Evolutionary conservation across 2,888 invertebrate species (phyloP).

Genomic region (Tinea semifulvella): DNA sequence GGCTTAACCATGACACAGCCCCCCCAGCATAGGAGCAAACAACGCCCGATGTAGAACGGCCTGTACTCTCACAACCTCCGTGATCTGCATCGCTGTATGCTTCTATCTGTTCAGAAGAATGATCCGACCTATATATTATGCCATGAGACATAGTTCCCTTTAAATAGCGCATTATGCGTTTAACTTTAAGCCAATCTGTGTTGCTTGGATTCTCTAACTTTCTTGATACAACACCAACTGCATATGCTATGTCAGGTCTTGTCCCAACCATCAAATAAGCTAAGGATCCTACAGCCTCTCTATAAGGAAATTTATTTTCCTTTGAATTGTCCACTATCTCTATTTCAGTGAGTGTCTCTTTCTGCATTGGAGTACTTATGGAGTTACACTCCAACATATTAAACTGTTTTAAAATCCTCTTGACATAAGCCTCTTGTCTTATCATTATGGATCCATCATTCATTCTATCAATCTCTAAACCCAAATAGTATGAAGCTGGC

Average conservation of each 20-base stretch:
- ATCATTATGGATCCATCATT: constrained; percentile 1
- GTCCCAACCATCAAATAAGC: constrained; percentile 14
- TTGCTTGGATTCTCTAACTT: constrained; percentile 12
- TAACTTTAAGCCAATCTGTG: constrained; percentile 13
- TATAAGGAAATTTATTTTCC: constrained; percentile 12
- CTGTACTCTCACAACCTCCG: constrained; percentile 14
- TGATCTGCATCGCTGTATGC: constrained; percentile 18
- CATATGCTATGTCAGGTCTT: constrained; percentile 13
- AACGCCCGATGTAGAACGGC: constrained; percentile 17
- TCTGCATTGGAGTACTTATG: constrained; percentile 13
- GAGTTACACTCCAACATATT: constrained; percentile 13
- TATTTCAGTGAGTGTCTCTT: constrained; percentile 3
- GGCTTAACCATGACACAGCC: constrained; percentile 26
- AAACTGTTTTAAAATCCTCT: constrained; percentile 11
- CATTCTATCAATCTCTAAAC: constrained; percentile 10
- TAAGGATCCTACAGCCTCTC: constrained; percentile 13
- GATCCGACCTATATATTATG: not conserved
- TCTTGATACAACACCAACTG: constrained; percentile 13
- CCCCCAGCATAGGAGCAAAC: constrained; percentile 22
- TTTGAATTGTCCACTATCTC: not conserved
- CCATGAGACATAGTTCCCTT: not conserved
- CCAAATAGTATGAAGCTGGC: constrained; percentile 10
- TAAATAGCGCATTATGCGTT: constrained; percentile 13
- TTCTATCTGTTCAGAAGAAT: not conserved
- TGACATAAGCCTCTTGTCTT: constrained; percentile 9